Evolutionary conservation across 2,113 vertebrate genomes (phyloP).

Genomic region (human (Homo sapiens)): DNA sequence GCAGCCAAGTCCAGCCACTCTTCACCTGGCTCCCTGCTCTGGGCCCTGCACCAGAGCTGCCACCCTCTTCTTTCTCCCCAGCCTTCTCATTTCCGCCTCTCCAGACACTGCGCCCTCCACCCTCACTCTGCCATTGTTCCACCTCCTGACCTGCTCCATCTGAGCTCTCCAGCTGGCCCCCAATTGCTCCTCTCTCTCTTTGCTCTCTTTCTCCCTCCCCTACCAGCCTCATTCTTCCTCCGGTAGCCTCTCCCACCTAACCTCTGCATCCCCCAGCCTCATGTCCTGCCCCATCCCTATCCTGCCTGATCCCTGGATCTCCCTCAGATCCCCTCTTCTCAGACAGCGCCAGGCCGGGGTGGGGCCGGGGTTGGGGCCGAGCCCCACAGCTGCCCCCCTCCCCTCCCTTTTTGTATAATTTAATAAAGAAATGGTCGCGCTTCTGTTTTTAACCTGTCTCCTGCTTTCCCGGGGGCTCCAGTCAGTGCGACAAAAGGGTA

Average conservation of each 20-base stretch:
- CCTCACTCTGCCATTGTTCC: conserved; percentile 43
- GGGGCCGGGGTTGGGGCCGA: conserved; percentile 73
- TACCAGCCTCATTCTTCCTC: neutral
- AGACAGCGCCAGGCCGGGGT: conserved; percentile 76
- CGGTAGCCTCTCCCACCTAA: neutral
- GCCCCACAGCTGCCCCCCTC: conserved; percentile 71
- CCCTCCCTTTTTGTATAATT: conserved; percentile 79
- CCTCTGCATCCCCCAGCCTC: conserved; percentile 35
- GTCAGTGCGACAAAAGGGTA: neutral
- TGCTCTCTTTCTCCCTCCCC: neutral
- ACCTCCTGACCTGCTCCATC: conserved; percentile 55
- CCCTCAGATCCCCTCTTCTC: conserved; percentile 69
- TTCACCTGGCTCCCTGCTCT: conserved; percentile 59
- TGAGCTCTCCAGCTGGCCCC: conserved; percentile 55
- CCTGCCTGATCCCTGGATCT: conserved; percentile 72
- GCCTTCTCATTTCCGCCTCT: conserved; percentile 62
- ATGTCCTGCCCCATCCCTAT: conserved; percentile 26
- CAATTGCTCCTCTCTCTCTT: neutral
- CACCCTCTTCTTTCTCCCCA: conserved; percentile 39
- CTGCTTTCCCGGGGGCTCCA: conserved; percentile 60
- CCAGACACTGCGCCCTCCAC: conserved; percentile 47
- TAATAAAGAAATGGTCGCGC: conserved; percentile 82
- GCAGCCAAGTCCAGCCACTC: conserved; percentile 25
- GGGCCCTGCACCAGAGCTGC: conserved; percentile 31
- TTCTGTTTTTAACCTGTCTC: conserved; percentile 82